Base-by-base conservation (phyloP, 2,113 vertebrate genomes). In the Ursus arctos region DNA sequence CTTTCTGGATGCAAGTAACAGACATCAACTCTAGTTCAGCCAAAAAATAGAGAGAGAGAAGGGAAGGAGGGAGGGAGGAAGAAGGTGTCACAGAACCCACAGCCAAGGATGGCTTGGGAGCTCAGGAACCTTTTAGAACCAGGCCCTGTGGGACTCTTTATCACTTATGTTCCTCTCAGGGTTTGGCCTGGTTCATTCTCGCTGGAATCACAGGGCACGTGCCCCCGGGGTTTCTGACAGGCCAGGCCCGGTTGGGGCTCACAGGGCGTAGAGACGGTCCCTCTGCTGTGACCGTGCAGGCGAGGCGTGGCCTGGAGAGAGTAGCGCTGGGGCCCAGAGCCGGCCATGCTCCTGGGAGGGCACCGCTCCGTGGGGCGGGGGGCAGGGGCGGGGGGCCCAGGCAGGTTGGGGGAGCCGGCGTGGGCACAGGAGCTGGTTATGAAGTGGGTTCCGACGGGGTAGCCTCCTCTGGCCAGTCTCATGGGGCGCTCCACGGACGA, bases 201-300 rank as follows among this genome's bases (percentile, higher is more conserved):
- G 51, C 8, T 0, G 15, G n/a, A 21, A 53, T 21, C 36, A 18
- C 7, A 24, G 67, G 7, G 74, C 7, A 12, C 0, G 2, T 8
- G 43, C 67, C 3, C 15, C 26, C 12, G 1, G 7, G 16, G 24
- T 26, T 33, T 72, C 71, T 65, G 11, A 43, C 28, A 0, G 31
- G 19, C 67, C 22, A 43, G 28, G n/a, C 5, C 47, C 3, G 53
- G 61, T 40, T 36, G 3, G 69, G 13, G 11, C 11, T 31, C 16
- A 1, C 21, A 6, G 4, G 1, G 24, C 24, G 22, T 4, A 1
- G 53, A 57, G 6, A 36, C 1, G 0, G 40, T 3, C 12, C 8
- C 21, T 65, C 57, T 59, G 71, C 51, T 36, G 31, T 4, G 18
- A 55, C 51, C 12, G 4, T 0, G 40, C 0, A 0, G 40, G 40